Evolutionary conservation across 2,113 vertebrate species (phyloP).

Genomic region (Heteronetta atricapilla): DNA sequence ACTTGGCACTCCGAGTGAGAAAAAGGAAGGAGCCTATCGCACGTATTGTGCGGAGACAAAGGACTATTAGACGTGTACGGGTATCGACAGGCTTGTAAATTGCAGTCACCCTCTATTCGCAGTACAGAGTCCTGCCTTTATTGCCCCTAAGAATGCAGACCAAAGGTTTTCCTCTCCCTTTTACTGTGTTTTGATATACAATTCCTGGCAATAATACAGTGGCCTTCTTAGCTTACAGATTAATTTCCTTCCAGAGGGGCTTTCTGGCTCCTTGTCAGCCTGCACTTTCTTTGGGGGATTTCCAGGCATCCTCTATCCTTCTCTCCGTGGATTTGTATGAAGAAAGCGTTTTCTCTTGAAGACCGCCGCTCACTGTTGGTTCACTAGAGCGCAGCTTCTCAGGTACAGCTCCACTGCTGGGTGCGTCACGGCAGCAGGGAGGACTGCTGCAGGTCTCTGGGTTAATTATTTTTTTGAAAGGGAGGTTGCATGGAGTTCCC

Average conservation of each 20-base stretch:
- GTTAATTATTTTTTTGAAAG: not conserved
- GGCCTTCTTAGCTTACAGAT: not conserved
- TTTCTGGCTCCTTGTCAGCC: not conserved
- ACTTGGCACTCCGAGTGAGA: not conserved
- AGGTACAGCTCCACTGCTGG: not conserved
- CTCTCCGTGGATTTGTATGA: not conserved
- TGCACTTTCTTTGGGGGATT: not conserved
- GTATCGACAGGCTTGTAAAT: not conserved
- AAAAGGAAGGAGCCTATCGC: not conserved
- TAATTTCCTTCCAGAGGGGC: not conserved
- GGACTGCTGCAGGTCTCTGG: not conserved
- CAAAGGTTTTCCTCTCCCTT: not conserved
- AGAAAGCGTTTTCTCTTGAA: not conserved
- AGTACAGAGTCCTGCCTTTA: constrained; percentile 56
- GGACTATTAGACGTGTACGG: not conserved
- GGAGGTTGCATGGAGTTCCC: not conserved
- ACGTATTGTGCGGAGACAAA: not conserved
- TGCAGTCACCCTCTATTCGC: not conserved
- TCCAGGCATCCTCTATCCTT: not conserved
- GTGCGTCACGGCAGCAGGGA: not conserved
- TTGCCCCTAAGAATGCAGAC: not conserved
- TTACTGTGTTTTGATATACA: accelerated
- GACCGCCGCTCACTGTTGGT: accelerated
- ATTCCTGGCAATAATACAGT: not conserved
- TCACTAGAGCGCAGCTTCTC: not conserved